Evolutionary conservation across 2,113 vertebrate species (phyloP).

Genomic region (Neogale vison): DNA sequence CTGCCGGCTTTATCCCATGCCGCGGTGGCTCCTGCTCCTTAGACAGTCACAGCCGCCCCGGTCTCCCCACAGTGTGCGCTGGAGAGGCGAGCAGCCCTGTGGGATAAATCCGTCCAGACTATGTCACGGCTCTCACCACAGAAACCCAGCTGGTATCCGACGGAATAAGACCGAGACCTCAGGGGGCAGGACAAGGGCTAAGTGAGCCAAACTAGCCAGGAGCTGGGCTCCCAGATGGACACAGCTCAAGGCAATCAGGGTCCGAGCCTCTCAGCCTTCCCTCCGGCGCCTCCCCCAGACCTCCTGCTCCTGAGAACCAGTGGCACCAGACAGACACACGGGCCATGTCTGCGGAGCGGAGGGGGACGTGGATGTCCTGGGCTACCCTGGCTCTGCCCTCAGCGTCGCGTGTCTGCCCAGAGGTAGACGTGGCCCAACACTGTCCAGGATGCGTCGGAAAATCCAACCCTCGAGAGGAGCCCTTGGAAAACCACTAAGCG

Average conservation of each 20-base stretch:
- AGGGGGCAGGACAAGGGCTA: neutral
- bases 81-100: neutral
- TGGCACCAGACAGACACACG: neutral
- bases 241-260: accelerated
- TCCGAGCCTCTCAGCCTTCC: neutral
- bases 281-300: neutral
- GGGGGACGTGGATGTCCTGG: accelerated
- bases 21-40: neutral
- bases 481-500: neutral
- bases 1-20: neutral
- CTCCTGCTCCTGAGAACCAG: neutral
- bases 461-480: neutral
- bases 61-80: neutral
- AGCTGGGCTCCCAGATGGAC: neutral
- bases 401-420: neutral
- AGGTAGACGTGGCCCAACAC: neutral
- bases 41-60: neutral
- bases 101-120: conserved; percentile 62
- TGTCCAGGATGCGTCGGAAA: neutral
- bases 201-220: neutral
- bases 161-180: neutral
- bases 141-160: conserved; percentile 52
- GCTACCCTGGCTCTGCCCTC: neutral
- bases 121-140: conserved; percentile 45
- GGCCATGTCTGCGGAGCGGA: neutral